These are phyloP conservation scores for Hesperia comma DNA, from an alignment of 2,888 invertebrate species.

Conservation along the genomic window DNA sequence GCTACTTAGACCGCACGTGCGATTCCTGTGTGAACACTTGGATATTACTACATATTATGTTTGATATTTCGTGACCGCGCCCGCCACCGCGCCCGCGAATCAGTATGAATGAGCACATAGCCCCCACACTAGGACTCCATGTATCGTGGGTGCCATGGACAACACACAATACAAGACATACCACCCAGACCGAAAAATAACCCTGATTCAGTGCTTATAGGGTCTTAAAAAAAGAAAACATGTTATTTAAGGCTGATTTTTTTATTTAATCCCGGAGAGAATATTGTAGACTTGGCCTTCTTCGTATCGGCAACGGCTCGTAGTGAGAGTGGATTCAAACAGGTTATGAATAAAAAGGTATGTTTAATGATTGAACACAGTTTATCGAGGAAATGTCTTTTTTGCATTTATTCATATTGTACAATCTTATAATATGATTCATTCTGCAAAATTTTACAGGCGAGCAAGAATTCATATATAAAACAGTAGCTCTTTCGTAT, in stretches of 20 bases:
- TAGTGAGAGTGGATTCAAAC: slow-evolving; percentile 31
- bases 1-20: too few species aligned
- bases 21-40: too few species aligned
- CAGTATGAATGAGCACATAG: too few species aligned
- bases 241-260: slow-evolving; percentile 23
- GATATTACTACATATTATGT: too few species aligned
- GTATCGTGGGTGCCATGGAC: too few species aligned
- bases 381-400: slow-evolving; percentile 81
- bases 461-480: slow-evolving; percentile 85
- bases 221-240: slow-evolving; percentile 27
- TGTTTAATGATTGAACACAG: slow-evolving; percentile 41
- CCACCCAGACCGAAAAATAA: not conserved
- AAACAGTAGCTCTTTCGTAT: slow-evolving; percentile 84
- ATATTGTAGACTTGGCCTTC: slow-evolving; percentile 11
- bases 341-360: slow-evolving; percentile 37
- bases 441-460: slow-evolving; percentile 85
- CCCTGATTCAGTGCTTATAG: too few species aligned
- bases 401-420: slow-evolving; percentile 85
- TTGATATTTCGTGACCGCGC: too few species aligned
- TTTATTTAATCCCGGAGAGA: slow-evolving; percentile 34
- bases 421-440: slow-evolving; percentile 84
- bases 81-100: too few species aligned
- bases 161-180: too few species aligned
- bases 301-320: slow-evolving; percentile 11
- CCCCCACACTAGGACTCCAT: too few species aligned